Evolutionary conservation across 2,888 invertebrate species (phyloP), one percentile per base, ranked within the genome.

Genomic region (Acrocyrtus sp.): DNA sequence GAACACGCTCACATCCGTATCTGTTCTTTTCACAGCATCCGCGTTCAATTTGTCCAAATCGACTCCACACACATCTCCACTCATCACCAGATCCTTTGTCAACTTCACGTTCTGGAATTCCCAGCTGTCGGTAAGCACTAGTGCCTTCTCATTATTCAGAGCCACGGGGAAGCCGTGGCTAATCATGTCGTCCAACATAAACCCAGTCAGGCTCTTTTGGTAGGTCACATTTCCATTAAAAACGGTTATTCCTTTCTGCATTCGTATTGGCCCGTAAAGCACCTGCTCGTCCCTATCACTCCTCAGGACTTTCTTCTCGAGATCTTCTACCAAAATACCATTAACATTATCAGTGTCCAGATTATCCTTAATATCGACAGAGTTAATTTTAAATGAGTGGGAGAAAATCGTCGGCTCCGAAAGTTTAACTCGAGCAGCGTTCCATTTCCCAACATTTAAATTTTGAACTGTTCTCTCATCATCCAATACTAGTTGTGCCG

Each of bases 21-120:
- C 67, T 24, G 66, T 62, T 34, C 60, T 29, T 34, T 60, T 48
- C 1, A 80, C 74, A 56, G 47, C 69, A 47, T 78, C 78, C 26
- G 21, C 4, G 17, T 67, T 26, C 29, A 80, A 27, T 2, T 24
- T 1, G 1, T 58, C 27, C 10, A 80, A 43, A 60, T 77, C 54
- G 3, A 74, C 77, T 0, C 75, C 77, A 51, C 80, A 78, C 2
- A 72, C 69, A 0, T 50, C 48, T 10, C 69, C 76, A 22, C 61
- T 43, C 17, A 72, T 48, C 6, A 39, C 3, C 1, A 76, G 29
- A 10, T 34, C 47, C 2, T 57, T 34, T 0, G 8, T 29, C 19
- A 78, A 48, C 5, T 22, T 43, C 8, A 78, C n/a, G 4, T 53
- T 57, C 54, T 72, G 41, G n/a, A 74, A 74, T 8, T 61, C n/a